These are phyloP conservation scores for Dryas iulia DNA, from an alignment of 1,140 invertebrate species.

Conservation along the genomic window DNA sequence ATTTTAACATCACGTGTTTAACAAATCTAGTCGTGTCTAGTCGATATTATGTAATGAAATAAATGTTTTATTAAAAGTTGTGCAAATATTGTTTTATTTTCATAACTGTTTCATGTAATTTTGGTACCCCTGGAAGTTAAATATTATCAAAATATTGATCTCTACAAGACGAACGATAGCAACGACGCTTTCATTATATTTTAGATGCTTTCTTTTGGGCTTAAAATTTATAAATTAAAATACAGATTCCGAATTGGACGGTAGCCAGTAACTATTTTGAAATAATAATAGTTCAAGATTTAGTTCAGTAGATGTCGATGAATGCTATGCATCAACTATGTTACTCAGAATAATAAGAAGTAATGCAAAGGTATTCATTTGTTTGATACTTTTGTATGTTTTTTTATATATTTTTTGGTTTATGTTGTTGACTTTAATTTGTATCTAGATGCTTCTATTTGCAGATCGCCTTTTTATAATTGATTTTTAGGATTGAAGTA, in stretches of 20 bases:
- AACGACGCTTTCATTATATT: conserved; percentile 62
- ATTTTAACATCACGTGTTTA: conserved; percentile 50
- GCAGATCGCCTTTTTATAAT: neutral
- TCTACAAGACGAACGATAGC: conserved; percentile 72
- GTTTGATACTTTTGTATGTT: conserved; percentile 18
- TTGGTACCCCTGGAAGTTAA: conserved; percentile 32
- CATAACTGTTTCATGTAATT: conserved; percentile 31
- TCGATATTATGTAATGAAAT: conserved; percentile 64
- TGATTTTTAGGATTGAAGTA: neutral
- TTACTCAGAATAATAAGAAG: conserved; percentile 14
- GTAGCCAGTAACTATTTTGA: conserved; percentile 31
- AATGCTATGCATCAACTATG: conserved; percentile 1
- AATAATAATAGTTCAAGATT: conserved; percentile 18
- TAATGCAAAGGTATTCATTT: conserved; percentile 23
- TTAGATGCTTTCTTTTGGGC: conserved; percentile 64
- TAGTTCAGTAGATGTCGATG: conserved; percentile 11
- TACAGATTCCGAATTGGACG: conserved; percentile 21
- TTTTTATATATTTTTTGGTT: neutral
- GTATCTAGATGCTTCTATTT: neutral
- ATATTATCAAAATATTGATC: conserved; percentile 39
- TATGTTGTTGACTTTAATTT: neutral
- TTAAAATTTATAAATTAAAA: conserved; percentile 41
- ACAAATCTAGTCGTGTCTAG: conserved; percentile 72
- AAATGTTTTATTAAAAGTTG: conserved; percentile 42
- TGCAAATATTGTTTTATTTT: conserved; percentile 72